A percentile compares a stretch with the other conserved stretches of the same genome.
Evolutionary conservation across 2,797 vertebrate species (phyloP).

Genomic region (Bothrops alternatus): DNA sequence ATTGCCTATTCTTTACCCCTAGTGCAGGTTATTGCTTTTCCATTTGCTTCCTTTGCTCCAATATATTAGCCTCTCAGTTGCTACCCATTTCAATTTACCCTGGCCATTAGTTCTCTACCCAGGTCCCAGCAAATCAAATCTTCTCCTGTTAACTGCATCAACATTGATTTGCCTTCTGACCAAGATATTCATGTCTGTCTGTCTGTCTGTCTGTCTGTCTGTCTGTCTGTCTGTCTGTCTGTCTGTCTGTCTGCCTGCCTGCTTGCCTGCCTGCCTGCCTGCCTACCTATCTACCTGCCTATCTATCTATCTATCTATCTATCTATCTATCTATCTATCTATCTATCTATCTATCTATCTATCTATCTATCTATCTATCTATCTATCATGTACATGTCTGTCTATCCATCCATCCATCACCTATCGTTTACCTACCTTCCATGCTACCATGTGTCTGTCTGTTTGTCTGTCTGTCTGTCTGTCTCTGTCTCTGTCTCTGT

Average conservation of each 20-base stretch:
- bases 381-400: too few species aligned
- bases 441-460: accelerated
- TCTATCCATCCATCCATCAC: too few species aligned
- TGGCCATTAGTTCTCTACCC: neutral
- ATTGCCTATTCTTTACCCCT: neutral
- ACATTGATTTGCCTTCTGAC: neutral
- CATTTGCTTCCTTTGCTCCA: neutral
- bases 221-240: too few species aligned
- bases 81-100: neutral
- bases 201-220: neutral
- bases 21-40: neutral
- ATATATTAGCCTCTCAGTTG: neutral
- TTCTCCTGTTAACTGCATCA: neutral
- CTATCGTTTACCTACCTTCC: too few species aligned
- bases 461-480: neutral
- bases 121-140: neutral
- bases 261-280: accelerated
- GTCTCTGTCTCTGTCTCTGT: too few species aligned
- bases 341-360: too few species aligned
- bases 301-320: too few species aligned
- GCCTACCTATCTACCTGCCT: too few species aligned
- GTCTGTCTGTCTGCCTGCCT: too few species aligned
- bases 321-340: too few species aligned
- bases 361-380: too few species aligned
- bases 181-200: neutral